Evolutionary conservation across 2,888 invertebrate genomes (phyloP).

Genomic region (Temnothorax rugatulus): DNA sequence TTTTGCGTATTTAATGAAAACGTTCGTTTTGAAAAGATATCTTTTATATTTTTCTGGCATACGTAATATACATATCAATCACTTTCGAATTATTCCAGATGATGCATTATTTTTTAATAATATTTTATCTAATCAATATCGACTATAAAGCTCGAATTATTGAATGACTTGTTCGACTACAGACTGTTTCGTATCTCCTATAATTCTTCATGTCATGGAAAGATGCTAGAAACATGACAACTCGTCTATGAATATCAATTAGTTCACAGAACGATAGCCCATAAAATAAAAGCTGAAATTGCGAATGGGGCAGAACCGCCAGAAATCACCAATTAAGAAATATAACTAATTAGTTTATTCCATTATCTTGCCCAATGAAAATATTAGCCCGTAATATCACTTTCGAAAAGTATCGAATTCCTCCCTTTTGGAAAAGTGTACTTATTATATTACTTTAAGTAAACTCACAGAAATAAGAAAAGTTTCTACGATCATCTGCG

Average conservation of each 20-base stretch:
- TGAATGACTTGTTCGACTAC: background rate
- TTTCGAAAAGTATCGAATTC: background rate
- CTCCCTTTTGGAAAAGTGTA: background rate
- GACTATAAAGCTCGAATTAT: background rate
- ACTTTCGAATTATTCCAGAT: background rate
- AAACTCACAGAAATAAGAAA: background rate
- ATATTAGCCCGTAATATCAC: background rate
- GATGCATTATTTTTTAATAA: background rate
- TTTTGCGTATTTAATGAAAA: background rate
- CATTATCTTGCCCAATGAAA: background rate
- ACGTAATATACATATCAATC: background rate
- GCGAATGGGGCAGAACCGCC: background rate
- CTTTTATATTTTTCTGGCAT: background rate
- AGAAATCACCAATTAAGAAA: background rate
- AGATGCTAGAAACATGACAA: background rate
- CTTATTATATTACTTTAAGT: background rate
- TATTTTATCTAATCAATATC: background rate
- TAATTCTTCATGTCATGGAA: background rate
- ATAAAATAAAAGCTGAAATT: constrained; percentile 4
- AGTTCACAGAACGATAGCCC: background rate
- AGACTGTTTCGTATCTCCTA: background rate
- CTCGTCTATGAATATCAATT: background rate
- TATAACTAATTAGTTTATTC: constrained; percentile 4
- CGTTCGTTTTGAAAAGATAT: background rate
- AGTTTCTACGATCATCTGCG: background rate